Conservation (phyloP, 2,113 vertebrate genomes). For the Symphodus melops region DNA sequence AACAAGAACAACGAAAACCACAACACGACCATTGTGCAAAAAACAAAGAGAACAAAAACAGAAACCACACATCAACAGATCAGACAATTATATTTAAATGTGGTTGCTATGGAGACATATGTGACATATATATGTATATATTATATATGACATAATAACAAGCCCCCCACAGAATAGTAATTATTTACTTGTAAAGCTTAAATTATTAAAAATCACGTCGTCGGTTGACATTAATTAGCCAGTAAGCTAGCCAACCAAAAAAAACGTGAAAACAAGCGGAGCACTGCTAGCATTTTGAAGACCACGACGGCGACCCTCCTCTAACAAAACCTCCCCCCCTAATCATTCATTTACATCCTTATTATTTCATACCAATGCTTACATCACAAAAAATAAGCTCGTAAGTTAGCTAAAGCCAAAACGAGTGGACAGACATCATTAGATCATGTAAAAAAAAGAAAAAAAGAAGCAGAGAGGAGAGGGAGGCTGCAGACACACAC, state of each 20-base stretch:
- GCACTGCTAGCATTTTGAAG: conserved; percentile 37
- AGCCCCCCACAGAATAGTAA: background rate
- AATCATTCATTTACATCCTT: background rate
- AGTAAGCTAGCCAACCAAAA: conserved; percentile 44
- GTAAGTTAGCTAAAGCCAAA: conserved; percentile 8
- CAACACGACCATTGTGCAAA: background rate
- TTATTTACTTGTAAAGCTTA: background rate
- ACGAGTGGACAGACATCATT: conserved; percentile 56
- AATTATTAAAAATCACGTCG: conserved; percentile 5
- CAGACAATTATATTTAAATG: background rate
- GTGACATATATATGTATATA: too few species aligned
- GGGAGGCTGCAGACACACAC: conserved; percentile 57
- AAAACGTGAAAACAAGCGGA: conserved; percentile 8
- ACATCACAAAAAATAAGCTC: background rate
- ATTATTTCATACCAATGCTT: background rate
- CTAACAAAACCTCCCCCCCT: background rate
- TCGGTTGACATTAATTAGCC: conserved; percentile 57
- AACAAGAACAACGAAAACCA: too few species aligned
- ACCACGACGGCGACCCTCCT: conserved; percentile 11
- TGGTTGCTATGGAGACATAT: background rate
- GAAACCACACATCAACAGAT: too few species aligned
- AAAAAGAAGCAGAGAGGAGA: conserved; percentile 42
- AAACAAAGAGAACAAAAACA: background rate
- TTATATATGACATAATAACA: too few species aligned
- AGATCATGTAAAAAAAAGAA: conserved; percentile 43